phyloP scores from a whole-genome alignment of 2,113 vertebrate species.

The Nymphicus hollandicus region DNA sequence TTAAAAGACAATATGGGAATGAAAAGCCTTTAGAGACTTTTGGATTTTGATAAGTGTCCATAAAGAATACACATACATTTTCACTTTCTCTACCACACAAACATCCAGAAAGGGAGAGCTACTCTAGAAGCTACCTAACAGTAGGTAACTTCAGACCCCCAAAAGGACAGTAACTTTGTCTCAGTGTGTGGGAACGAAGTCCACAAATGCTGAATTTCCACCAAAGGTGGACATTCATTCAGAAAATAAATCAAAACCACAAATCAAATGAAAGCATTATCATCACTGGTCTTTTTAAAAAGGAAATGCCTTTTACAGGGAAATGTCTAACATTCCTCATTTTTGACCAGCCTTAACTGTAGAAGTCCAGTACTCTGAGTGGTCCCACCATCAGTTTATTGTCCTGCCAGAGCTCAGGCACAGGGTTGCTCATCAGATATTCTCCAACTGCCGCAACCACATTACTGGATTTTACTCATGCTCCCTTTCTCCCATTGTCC shows the following conservation, averaged over 20 bases:
- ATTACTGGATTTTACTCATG: not conserved
- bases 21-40: not conserved
- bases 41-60: not conserved
- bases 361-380: not conserved
- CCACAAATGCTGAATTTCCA: not conserved
- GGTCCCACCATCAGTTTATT: not conserved
- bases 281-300: not conserved
- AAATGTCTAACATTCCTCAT: not conserved
- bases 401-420: not conserved
- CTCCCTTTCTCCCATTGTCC: not conserved
- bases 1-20: not conserved
- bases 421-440: not conserved
- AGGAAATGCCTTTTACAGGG: not conserved
- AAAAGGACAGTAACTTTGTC: not conserved
- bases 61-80: not conserved
- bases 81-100: not conserved
- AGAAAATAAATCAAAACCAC: not conserved
- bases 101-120: not conserved
- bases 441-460: not conserved
- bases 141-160: not conserved
- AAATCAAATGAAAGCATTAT: not conserved
- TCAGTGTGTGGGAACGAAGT: not conserved
- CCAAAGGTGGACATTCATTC: not conserved
- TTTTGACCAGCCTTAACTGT: not conserved
- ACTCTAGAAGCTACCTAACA: not conserved